Percentiles rank a stretch among this genome's conserved stretches.
These are phyloP conservation scores for Lucinisca nassula DNA, from an alignment of 2,888 invertebrate genomes.

Conservation along the genomic window DNA sequence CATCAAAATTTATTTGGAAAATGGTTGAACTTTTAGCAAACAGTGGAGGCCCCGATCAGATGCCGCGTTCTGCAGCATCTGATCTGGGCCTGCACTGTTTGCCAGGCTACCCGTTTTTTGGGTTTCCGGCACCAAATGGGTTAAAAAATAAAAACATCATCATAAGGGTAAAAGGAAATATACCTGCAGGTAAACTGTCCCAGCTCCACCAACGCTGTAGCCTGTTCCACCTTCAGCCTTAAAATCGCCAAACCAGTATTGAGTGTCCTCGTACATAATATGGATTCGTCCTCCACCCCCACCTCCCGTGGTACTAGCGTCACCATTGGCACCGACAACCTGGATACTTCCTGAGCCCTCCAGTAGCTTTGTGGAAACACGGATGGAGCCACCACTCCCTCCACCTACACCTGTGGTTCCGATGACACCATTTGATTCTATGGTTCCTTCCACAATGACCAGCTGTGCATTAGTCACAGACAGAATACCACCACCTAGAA, in stretches of 20 bases:
- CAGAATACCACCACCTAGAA: slow-evolving; percentile 76
- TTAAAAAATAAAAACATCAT: no score
- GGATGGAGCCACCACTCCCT: slow-evolving; percentile 80
- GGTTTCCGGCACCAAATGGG: no score
- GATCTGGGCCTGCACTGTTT: no score
- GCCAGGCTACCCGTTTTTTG: no score
- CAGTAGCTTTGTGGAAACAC: slow-evolving; percentile 62
- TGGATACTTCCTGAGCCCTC: slow-evolving; percentile 77
- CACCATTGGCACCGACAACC: slow-evolving; percentile 74
- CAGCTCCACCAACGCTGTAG: slow-evolving; percentile 72
- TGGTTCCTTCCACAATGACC: slow-evolving; percentile 74
- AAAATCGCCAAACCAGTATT: slow-evolving; percentile 77
- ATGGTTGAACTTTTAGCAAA: no score
- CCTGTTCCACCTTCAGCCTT: slow-evolving; percentile 73
- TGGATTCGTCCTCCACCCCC: slow-evolving; percentile 80
- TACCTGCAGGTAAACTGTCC: slow-evolving; percentile 79
- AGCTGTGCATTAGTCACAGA: slow-evolving; percentile 58
- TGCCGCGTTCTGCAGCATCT: no score
- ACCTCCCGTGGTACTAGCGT: slow-evolving; percentile 58
- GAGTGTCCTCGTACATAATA: slow-evolving; percentile 69
- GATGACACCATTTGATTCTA: slow-evolving; percentile 69
- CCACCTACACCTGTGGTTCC: slow-evolving; percentile 64
- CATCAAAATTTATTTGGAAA: no score
- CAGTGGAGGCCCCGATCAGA: no score
- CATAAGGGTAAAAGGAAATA: no score